Evolutionary conservation across 2,888 invertebrate species (phyloP).

Genomic region (Drosophila ustulata): DNA sequence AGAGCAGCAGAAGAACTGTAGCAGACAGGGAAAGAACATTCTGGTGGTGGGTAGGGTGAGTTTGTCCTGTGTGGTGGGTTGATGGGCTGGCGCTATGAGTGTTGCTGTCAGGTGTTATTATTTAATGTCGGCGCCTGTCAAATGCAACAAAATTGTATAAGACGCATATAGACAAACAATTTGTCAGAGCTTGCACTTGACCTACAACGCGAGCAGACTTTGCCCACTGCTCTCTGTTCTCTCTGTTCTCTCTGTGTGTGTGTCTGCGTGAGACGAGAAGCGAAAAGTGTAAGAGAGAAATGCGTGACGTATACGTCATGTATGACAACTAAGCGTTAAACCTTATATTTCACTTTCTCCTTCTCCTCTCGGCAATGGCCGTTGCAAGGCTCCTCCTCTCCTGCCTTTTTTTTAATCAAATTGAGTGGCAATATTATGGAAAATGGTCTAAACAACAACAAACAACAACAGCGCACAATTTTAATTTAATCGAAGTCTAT

Average conservation of each 20-base stretch:
- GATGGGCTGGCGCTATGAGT: constrained; percentile 34
- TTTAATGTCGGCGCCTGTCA: constrained; percentile 72
- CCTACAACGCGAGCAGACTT: constrained; percentile 46
- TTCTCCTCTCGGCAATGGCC: not conserved
- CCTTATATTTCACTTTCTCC: constrained; percentile 15
- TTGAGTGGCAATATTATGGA: constrained; percentile 39
- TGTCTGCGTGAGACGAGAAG: not conserved
- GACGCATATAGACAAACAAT: constrained; percentile 56
- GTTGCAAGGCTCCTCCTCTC: not conserved
- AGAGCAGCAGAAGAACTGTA: constrained; percentile 1
- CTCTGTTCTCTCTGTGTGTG: not conserved
- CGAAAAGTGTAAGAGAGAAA: not conserved
- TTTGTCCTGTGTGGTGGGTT: not conserved
- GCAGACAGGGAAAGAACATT: not conserved
- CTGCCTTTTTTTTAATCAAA: constrained; percentile 40
- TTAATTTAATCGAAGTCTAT: constrained; percentile 12
- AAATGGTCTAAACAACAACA: constrained; percentile 8
- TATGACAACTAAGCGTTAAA: not conserved
- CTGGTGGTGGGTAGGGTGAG: constrained; percentile 10
- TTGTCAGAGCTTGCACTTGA: constrained; percentile 71
- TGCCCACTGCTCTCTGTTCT: not conserved
- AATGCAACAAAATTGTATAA: constrained; percentile 63
- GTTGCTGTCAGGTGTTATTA: constrained; percentile 65
- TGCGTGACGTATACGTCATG: not conserved
- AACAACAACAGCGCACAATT: constrained; percentile 3